Evolutionary conservation across 2,888 invertebrate species (phyloP), one percentile per base, ranked within the genome.

Genomic region (Odontothrips loti): DNA sequence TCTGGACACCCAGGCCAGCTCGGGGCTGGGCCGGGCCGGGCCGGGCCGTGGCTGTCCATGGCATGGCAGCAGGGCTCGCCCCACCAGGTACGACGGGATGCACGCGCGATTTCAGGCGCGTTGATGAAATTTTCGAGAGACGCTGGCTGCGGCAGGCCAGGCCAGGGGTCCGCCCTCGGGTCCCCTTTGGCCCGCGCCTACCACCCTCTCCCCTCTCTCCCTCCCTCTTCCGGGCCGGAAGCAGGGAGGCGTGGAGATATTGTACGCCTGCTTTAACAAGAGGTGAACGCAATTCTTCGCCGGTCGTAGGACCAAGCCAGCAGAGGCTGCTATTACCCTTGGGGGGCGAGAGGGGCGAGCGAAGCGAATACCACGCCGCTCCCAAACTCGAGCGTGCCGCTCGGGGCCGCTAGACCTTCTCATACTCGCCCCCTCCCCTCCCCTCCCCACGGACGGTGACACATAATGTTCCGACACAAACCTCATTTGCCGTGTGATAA

Each of bases 301-400:
- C 68, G 68, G 68, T 75, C 68, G 68, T 75, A 75, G 68, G 68
- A 75, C 68, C 58, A 20, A 6, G 34, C 34, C 34, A 43, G 34
- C 34, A 43, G 51, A 12, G 58, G 20, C 58, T 58, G 68, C 68
- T 75, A 75, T 75, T 75, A 75, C 68, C 68, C 68, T 75, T 27
- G 68, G 68, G 68, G 68, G 68, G 34, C 34, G 34, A 43, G 6
- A 43, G 34, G 34, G 34, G 34, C 34, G 34, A 43, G 34, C 34
- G 34, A 6, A 43, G 34, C 27, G 68, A 75, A 75, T 75, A 75
- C 27, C 68, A 23, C 58, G 20, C 58, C 83, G 82, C 81, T 78
- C 80, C 81, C 81, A 43, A 43, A 43, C 34, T 43, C 34, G 34
- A 6, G 34, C 34, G 34, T 6, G 34, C 34, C 34, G 34, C 34